Conservation (phyloP, 1,140 invertebrate species). For the Gonatopus flavifemur region DNA sequence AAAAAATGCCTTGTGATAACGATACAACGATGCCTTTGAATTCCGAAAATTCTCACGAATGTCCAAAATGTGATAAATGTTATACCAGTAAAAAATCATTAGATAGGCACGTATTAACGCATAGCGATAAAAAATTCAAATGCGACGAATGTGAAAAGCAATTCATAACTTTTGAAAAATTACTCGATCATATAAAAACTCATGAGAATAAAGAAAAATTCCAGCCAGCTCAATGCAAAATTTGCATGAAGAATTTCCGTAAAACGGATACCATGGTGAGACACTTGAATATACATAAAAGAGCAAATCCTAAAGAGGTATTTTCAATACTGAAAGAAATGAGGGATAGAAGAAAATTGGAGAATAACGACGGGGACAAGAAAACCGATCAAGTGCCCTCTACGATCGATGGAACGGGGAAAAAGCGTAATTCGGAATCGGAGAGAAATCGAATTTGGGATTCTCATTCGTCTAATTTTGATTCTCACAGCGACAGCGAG, state of each 20-base stretch:
- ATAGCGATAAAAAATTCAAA: conserved; percentile 26
- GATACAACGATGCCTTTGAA: background rate
- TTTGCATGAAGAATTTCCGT: conserved; percentile 45
- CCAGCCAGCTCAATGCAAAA: conserved; percentile 34
- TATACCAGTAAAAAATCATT: conserved; percentile 35
- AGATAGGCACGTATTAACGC: conserved; percentile 26
- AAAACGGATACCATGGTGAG: conserved; percentile 46
- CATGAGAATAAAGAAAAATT: conserved; percentile 30
- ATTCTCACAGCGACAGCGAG: conserved; percentile 10
- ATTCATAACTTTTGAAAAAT: conserved; percentile 27
- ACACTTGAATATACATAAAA: conserved; percentile 47
- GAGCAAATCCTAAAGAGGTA: conserved; percentile 41
- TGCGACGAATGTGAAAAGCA: conserved; percentile 32
- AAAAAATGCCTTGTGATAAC: conserved; percentile 5
- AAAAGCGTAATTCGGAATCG: background rate
- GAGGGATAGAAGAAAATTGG: conserved; percentile 36
- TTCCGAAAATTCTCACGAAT: conserved; percentile 15
- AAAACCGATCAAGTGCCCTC: background rate
- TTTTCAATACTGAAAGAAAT: conserved; percentile 44
- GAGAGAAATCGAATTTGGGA: background rate
- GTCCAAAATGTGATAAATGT: conserved; percentile 27
- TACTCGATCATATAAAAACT: conserved; percentile 35
- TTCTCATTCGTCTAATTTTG: background rate
- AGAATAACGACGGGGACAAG: conserved; percentile 14
- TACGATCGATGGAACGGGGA: background rate